Base-by-base conservation (phyloP, 2,797 vertebrate genomes). In the Phataginus tricuspis region DNA sequence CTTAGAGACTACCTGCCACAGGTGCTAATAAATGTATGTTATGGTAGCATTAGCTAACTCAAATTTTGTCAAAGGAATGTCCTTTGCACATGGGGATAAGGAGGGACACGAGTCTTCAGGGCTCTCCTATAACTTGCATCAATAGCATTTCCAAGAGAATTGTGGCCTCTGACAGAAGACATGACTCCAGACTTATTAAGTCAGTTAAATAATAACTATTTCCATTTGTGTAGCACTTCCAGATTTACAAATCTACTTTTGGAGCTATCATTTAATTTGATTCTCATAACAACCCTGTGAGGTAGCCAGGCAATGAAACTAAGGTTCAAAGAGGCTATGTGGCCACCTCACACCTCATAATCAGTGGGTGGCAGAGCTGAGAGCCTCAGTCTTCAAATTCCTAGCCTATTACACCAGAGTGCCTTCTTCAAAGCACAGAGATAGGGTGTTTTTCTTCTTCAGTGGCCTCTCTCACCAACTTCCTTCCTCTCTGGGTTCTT, bases 201-300 rank as follows among this genome's bases (percentile, higher is more conserved):
- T 34, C 42, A 49, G n/a, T 45, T 87, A 86, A 91, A 89, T 95
- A 86, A 80, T 63, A 92, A 55, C n/a, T 10, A 86, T 34, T 57
- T 92, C 18, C 37, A 74, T 85, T 69, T 80, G 21, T 90, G 12
- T 87, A 90, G 42, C 45, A 64, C 63, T 85, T 94, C 29, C 64
- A 27, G 15, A 53, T 53, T 96, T 93, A 78, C 23, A 94, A 68
- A 57, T 92, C 57, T 89, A 25, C 57, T 93, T 72, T 92, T 94
- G 53, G 77, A 90, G 53, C 78, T 19, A 55, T 87, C 72, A 72
- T 84, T 88, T 94, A 85, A 80, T 90, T 90, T 92, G 79, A 90
- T 95, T 91, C 69, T 93, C 45, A 72, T 91, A 96, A 85, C 42
- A 91, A 91, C 59, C 49, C 51, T 94, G 29, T 85, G 64, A 97